Base-by-base conservation (phyloP, 2,797 vertebrate genomes). In the Adelosebastes latens region DNA sequence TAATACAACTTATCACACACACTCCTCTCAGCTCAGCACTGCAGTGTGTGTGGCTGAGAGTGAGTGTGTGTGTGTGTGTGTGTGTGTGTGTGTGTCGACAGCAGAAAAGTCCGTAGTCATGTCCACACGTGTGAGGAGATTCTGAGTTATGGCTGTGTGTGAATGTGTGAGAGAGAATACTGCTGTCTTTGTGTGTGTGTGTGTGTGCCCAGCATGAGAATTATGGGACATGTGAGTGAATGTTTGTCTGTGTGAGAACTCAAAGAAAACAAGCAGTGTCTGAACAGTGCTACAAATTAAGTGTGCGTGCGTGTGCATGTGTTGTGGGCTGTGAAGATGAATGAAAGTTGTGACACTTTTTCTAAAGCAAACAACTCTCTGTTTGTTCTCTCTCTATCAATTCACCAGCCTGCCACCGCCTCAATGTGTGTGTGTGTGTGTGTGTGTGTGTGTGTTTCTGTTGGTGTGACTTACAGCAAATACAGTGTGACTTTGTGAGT, bases 341-440 rank as follows among this genome's bases (percentile, higher is more conserved):
- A 92, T 94, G 90, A 90, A 89, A 83, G 86, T 87, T 88, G 69
- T 81, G 87, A 89, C 82, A 81, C 82, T 79, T 82, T 42, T 76
- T 82, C 82, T 77, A 88, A 91, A 90, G 86, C 85, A 85, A 91
- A 94, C 88, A 92, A 56, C 67, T 59, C 83, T 70, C 58, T 94
- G 91, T 94, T 94, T 94, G 92, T 90, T 89, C 91, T 84, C 67
- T 79, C 76, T 89, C 82, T 74, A 92, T 94, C 88, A 83, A 82
- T 89, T 86, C 70, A 85, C 59, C 79, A 70, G 39, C 73, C 81
- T 84, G 85, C 83, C 83, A 79, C 81, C 25, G 3, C 31, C 55
- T 69, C 29, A 42, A 13, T 39, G 69, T 34, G 80, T 63, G 63
- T 31, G 61, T 72, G 52, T 52, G 24, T 74, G 27, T 24, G 66